A percentile compares a stretch with the other conserved stretches of the same genome.
Evolutionary conservation across 2,888 invertebrate species (phyloP).

Genomic region (Fabriciana adippe): DNA sequence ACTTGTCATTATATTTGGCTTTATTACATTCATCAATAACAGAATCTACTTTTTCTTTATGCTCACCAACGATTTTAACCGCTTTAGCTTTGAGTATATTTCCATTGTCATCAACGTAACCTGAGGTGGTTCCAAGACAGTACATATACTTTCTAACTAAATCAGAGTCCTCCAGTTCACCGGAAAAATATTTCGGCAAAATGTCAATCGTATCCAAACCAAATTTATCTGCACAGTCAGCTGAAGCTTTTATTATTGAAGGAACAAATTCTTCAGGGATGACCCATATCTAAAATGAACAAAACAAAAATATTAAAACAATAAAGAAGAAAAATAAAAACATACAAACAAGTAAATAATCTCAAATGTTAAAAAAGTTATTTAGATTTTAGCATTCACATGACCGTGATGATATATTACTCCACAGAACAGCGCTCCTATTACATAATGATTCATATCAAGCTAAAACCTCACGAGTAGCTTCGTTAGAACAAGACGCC

Average conservation of each 20-base stretch:
- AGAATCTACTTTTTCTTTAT: background rate
- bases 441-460: too few relatives aligned
- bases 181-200: constrained; percentile 10
- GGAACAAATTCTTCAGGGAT: constrained; percentile 12
- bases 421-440: too few relatives aligned
- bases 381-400: too few relatives aligned
- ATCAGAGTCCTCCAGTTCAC: constrained; percentile 5
- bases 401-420: too few relatives aligned
- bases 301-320: background rate
- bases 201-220: constrained; percentile 5
- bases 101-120: background rate
- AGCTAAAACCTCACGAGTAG: too few relatives aligned
- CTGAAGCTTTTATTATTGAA: constrained; percentile 5
- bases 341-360: background rate
- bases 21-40: constrained; percentile 10
- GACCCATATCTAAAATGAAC: background rate
- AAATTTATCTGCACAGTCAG: constrained; percentile 9
- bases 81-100: background rate
- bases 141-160: constrained; percentile 10
- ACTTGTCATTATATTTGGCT: constrained; percentile 1
- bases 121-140: constrained; percentile 9
- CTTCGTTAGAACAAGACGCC: too few relatives aligned
- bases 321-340: background rate
- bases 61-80: background rate
- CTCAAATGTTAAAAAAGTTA: background rate